A percentile compares a stretch with the other conserved stretches of the same genome.
Evolutionary conservation across 2,113 vertebrate genomes (phyloP).

Genomic region (Nannobrachium achirus): DNA sequence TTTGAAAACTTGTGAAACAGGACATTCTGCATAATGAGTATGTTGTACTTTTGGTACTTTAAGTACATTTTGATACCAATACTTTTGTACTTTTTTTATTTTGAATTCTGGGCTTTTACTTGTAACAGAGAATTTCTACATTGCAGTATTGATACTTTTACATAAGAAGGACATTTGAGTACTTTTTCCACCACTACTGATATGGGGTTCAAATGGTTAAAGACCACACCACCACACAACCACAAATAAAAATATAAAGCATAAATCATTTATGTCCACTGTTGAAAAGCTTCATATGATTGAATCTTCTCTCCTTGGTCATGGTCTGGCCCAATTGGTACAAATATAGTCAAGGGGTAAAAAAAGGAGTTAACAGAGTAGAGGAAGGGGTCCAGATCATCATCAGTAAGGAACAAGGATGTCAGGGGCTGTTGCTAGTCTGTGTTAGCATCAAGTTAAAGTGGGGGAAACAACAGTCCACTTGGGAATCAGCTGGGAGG

Average conservation of each 20-base stretch:
- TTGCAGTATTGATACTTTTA: too few species aligned
- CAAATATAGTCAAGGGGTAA: constrained; percentile 61
- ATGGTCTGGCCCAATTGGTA: constrained; percentile 82
- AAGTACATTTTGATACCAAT: too few species aligned
- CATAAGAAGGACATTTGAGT: too few species aligned
- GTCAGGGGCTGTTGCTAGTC: constrained; percentile 52
- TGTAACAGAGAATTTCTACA: too few species aligned
- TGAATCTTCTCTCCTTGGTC: constrained; percentile 16
- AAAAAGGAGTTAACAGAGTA: constrained; percentile 61
- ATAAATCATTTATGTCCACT: neutral
- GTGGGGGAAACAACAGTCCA: constrained; percentile 29
- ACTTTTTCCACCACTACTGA: too few species aligned
- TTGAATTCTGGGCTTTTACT: too few species aligned
- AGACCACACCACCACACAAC: too few species aligned
- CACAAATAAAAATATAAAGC: neutral
- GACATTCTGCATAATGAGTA: too few species aligned
- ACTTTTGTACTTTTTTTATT: too few species aligned
- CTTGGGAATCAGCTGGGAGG: constrained; percentile 35
- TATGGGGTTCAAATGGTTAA: too few species aligned
- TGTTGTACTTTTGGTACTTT: too few species aligned
- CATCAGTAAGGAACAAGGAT: constrained; percentile 36
- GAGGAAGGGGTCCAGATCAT: constrained; percentile 39
- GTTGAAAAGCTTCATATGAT: neutral
- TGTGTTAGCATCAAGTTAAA: constrained; percentile 67
- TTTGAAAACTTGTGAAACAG: too few species aligned